These are phyloP conservation scores for Chrysocyon brachyurus DNA, from an alignment of 2,797 vertebrate species.

Conservation along the genomic window DNA sequence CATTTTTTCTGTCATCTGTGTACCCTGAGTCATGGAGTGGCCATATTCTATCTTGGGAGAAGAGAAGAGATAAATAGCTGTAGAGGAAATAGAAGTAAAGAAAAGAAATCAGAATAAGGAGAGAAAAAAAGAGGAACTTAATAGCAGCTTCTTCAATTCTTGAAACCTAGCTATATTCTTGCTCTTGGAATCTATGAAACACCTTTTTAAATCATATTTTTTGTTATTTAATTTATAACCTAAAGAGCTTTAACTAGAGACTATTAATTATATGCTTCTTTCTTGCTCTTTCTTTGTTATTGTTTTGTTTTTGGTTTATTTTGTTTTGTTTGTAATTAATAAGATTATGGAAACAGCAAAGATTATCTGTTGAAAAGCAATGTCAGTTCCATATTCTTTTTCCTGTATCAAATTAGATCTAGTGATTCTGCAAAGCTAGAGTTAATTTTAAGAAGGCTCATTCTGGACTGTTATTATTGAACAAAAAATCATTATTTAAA, in stretches of 20 bases:
- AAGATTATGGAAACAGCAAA: not conserved
- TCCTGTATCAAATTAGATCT: not conserved
- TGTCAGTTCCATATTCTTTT: not conserved
- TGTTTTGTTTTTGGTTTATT: not conserved
- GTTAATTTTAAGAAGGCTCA: not conserved
- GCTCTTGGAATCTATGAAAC: not conserved
- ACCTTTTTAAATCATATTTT: not conserved
- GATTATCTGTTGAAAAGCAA: not conserved
- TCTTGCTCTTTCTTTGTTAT: not conserved
- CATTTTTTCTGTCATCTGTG: not conserved
- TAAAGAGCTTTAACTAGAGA: not conserved
- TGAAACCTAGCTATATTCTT: not conserved
- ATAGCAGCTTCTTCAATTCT: not conserved
- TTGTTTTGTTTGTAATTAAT: not conserved
- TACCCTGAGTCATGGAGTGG: not conserved
- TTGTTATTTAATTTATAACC: not conserved
- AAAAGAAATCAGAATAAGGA: not conserved
- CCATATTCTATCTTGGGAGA: not conserved
- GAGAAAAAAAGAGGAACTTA: not conserved
- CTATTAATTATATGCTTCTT: not conserved
- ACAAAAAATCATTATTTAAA: not conserved
- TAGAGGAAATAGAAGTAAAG: not conserved
- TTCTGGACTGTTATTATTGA: not conserved
- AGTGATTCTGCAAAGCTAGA: not conserved
- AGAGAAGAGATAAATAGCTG: not conserved